Evolutionary conservation across 2,888 invertebrate genomes (phyloP), one percentile per base, ranked within the genome.

Genomic region (Nebria salina): DNA sequence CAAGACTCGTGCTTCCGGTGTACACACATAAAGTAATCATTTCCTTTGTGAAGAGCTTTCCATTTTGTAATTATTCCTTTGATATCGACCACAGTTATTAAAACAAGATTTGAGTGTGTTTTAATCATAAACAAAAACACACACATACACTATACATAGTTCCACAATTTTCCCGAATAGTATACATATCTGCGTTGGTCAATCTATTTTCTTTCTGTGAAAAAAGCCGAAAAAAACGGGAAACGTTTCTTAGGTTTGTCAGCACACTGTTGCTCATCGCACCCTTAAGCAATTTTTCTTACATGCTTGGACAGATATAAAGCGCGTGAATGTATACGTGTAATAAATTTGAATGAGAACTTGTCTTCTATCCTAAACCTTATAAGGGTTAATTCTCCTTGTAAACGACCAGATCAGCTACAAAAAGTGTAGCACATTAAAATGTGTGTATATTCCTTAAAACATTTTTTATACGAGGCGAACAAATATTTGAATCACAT

Each of bases 41-140:
- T 6, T 54, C 54, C 54, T 54, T 54, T 54, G 54, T 54, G 54
- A 54, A 34, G 34, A 34, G 34, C 54, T 26, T 15, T 72, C 26
- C 20, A 72, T 77, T 64, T 72, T 65, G 78, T 78, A 78, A 78
- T 78, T 78, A 66, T 73, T 72, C 73, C 78, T 78, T 73, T 78
- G 73, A 65, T 65, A 78, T 78, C 72, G 77, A 77, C 72, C n/a
- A 73, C 41, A 20, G 13, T 64, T 72, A 77, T 72, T 42, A 77
- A 77, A 77, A 54, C 70, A 72, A 43, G 64, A 77, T 72, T 77
- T 72, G 64, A 77, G 54, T 72, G 13, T 25, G 77, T 72, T 54
- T 77, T 72, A 64, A 77, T 70, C 70, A 6, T 6, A 7, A 54
- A 20, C 25, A 70, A 13, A 70, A 70, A 26, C 15, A 70, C n/a